phyloP scores from a whole-genome alignment of 2,797 vertebrate species.

The Sorex maritimensis region DNA sequence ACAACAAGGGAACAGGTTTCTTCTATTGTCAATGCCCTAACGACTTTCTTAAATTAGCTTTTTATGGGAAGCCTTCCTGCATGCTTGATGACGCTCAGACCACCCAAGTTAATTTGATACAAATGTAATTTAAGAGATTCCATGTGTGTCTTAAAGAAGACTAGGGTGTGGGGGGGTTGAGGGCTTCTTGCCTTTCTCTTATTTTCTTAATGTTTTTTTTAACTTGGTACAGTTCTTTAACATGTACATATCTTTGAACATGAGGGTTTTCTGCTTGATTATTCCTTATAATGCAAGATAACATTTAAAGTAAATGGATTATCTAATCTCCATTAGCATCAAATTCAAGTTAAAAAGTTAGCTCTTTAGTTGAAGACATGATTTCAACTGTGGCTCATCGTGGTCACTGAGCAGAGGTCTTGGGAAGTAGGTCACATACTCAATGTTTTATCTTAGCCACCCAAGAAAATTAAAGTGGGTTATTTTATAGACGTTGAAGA shows the following conservation, averaged over 20 bases:
- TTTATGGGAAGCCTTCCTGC: constrained; percentile 82
- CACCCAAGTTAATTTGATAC: constrained; percentile 90
- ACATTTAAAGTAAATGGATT: constrained; percentile 63
- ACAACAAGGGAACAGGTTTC: constrained; percentile 83
- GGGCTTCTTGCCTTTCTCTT: not conserved
- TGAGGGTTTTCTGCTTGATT: constrained; percentile 52
- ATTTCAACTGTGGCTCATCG: not conserved
- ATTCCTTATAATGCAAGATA: constrained; percentile 54
- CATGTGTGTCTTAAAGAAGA: constrained; percentile 82
- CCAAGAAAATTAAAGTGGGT: constrained; percentile 28
- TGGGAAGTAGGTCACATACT: not conserved
- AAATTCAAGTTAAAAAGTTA: constrained; percentile 28
- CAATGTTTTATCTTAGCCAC: not conserved
- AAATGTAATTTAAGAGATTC: constrained; percentile 89
- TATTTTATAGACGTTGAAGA: constrained; percentile 1
- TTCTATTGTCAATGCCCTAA: constrained; percentile 75
- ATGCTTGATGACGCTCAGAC: constrained; percentile 85
- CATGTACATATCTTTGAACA: constrained; percentile 34
- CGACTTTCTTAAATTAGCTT: constrained; percentile 82
- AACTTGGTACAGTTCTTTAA: constrained; percentile 40
- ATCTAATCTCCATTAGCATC: constrained; percentile 32
- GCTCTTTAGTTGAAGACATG: not conserved
- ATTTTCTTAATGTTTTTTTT: constrained; percentile 9
- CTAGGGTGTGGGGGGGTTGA: constrained; percentile 66
- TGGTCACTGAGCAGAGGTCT: not conserved